These are phyloP conservation scores for Merops nubicus DNA, from an alignment of 2,113 vertebrate genomes.

Conservation along the genomic window DNA sequence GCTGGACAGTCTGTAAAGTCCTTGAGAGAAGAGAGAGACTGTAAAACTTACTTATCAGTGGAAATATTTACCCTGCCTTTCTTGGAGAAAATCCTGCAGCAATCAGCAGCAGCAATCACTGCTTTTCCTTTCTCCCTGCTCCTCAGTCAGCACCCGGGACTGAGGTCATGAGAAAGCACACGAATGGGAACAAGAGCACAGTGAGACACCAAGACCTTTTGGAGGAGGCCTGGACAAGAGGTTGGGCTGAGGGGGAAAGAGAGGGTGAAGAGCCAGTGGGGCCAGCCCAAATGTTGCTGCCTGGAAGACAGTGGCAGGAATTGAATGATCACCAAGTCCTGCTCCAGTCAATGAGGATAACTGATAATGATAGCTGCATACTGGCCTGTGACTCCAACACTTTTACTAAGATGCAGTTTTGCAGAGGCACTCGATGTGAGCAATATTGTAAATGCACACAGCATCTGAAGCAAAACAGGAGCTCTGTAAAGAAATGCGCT, in stretches of 20 bases:
- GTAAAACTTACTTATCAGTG: neutral
- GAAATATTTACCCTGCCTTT: neutral
- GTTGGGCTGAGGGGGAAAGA: neutral
- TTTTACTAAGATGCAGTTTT: neutral
- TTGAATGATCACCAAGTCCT: neutral
- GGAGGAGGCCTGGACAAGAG: neutral
- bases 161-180: neutral
- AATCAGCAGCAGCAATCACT: neutral
- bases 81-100: neutral
- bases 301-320: neutral
- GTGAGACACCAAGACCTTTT: neutral
- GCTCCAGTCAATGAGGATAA: accelerated
- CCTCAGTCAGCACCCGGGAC: neutral
- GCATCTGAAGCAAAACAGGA: neutral
- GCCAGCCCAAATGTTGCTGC: neutral
- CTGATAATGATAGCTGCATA: neutral
- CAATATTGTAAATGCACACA: neutral
- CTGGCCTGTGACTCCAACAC: neutral
- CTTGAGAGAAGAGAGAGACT: neutral
- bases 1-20: neutral
- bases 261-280: no score
- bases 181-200: accelerated
- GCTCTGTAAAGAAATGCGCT: neutral
- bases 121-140: neutral
- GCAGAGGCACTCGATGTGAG: neutral